Percentiles rank a stretch among this genome's conserved stretches.
Evolutionary conservation across 2,888 invertebrate genomes (phyloP).

Genomic region (Pammene fasciana): DNA sequence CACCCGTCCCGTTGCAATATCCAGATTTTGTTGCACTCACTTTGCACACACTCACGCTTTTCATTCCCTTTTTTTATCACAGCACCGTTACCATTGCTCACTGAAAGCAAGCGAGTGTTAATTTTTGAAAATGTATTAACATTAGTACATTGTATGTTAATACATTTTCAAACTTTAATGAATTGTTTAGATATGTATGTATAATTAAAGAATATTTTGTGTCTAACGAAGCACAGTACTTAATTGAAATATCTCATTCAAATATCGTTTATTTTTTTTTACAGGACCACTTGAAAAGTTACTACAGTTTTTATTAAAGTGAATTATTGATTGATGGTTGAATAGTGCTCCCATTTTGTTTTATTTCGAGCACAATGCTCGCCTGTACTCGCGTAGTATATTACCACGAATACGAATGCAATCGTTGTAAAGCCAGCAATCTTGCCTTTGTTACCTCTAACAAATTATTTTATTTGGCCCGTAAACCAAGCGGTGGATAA

Average conservation of each 20-base stretch:
- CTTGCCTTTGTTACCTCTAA: slow-evolving; percentile 42
- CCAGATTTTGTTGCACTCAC: slow-evolving; percentile 55
- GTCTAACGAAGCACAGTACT: no score
- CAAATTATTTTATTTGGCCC: slow-evolving; percentile 41
- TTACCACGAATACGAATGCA: slow-evolving; percentile 37
- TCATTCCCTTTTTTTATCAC: slow-evolving; percentile 38
- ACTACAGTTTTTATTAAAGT: no score
- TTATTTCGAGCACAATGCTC: neutral
- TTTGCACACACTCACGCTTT: slow-evolving; percentile 33
- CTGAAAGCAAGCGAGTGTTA: neutral
- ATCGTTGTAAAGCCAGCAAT: slow-evolving; percentile 40
- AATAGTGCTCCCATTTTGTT: no score
- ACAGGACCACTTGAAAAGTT: no score
- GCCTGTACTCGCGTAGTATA: slow-evolving; percentile 26
- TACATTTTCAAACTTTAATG: no score
- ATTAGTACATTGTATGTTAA: no score
- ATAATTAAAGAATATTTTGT: no score
- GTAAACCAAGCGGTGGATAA: slow-evolving; percentile 34
- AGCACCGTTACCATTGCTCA: neutral
- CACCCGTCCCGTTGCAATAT: neutral
- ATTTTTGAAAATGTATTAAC: neutral
- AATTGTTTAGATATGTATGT: no score
- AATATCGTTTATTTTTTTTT: no score
- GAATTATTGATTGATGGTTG: no score
- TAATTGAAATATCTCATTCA: no score